Percentiles rank a stretch among this genome's conserved stretches.
phyloP scores from a whole-genome alignment of 2,888 invertebrate species.

The Plagodis dolabraria region DNA sequence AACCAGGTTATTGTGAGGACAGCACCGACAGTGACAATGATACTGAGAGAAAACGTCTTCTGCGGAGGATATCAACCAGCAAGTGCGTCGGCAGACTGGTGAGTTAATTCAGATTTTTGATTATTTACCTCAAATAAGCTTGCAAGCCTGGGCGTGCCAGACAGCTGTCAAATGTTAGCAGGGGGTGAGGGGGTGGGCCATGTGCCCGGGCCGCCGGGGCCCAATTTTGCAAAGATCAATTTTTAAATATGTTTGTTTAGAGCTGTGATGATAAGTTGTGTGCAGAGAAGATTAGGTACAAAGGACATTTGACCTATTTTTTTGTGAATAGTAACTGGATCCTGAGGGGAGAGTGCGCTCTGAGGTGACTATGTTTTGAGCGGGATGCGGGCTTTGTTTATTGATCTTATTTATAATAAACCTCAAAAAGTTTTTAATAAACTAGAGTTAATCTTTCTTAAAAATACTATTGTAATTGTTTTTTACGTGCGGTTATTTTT shows the following conservation, averaged over 20 bases:
- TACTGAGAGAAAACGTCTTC: conserved; percentile 91
- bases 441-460: not conserved
- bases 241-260: conserved; percentile 54
- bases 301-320: conserved; percentile 59
- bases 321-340: conserved; percentile 42
- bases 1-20: conserved; percentile 69
- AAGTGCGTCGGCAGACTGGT: conserved; percentile 93
- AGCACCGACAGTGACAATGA: conserved; percentile 93
- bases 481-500: not conserved
- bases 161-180: conserved; percentile 60
- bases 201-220: conserved; percentile 63
- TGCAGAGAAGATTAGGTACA: conserved; percentile 48
- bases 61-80: conserved; percentile 92
- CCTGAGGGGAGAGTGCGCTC: conserved; percentile 39
- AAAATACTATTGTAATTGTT: not conserved
- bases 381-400: conserved; percentile 18
- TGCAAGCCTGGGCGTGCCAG: conserved; percentile 64
- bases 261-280: conserved; percentile 49
- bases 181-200: conserved; percentile 54
- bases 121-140: conserved; percentile 25
- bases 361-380: conserved; percentile 50
- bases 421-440: conserved; percentile 1
- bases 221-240: conserved; percentile 53
- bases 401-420: conserved; percentile 6
- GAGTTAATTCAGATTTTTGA: conserved; percentile 40